A percentile compares a stretch with the other conserved stretches of the same genome.
Conservation (phyloP, 2,888 invertebrate genomes). For the Brachycybe producta region DNA sequence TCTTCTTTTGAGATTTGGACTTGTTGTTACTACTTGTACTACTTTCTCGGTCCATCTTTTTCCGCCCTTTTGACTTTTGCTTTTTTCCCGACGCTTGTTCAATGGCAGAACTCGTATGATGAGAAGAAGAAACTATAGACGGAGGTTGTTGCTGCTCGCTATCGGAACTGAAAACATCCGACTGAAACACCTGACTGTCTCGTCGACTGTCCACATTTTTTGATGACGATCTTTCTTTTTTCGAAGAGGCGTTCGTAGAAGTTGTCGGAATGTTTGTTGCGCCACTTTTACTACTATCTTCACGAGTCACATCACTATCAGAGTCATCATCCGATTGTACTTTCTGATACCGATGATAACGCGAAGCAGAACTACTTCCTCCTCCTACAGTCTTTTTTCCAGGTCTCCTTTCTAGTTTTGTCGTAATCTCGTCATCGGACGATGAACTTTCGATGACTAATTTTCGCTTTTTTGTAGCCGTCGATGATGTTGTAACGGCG, state of each 20-base stretch:
- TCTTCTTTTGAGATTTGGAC: constrained; percentile 48
- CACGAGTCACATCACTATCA: too few relatives aligned
- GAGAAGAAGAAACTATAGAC: not conserved
- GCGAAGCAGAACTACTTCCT: too few relatives aligned
- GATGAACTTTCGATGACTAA: constrained; percentile 24
- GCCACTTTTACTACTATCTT: too few relatives aligned
- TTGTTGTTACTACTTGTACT: too few relatives aligned
- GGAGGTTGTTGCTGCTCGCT: constrained; percentile 8
- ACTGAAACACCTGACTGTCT: constrained; percentile 6
- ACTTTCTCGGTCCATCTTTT: constrained; percentile 68
- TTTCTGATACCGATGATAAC: constrained; percentile 3
- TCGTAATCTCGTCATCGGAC: constrained; percentile 21
- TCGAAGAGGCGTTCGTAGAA: not conserved
- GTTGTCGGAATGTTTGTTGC: too few relatives aligned
- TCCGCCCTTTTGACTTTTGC: constrained; percentile 38
- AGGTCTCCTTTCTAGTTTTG: constrained; percentile 16
- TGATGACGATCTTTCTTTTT: constrained; percentile 19
- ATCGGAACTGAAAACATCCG: constrained; percentile 18
- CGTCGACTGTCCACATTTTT: constrained; percentile 15
- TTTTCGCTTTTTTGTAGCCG: constrained; percentile 22
- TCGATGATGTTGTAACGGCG: not conserved
- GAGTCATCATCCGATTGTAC: not conserved
- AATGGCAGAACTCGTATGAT: constrained; percentile 11
- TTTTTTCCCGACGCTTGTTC: constrained; percentile 11
- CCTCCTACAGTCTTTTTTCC: too few relatives aligned